Base-by-base conservation (phyloP, 2,113 vertebrate species). In the Micronisus gabar region DNA sequence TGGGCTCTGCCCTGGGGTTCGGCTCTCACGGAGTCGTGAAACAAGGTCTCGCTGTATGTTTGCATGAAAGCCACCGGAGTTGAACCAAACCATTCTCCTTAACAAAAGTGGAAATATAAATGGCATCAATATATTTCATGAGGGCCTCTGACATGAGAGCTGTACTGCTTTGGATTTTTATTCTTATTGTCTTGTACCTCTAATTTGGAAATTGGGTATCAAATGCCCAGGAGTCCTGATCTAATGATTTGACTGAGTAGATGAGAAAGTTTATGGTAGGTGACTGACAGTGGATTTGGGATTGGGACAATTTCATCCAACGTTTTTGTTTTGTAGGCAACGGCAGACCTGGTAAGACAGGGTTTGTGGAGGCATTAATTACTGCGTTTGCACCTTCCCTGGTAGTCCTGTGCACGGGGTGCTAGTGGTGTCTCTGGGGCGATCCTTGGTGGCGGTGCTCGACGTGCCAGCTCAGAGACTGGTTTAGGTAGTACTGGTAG, bases 11-110 rank as follows among this genome's bases (percentile, higher is more conserved):
- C 8, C 0, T 0, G 10, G 40, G 34, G 41, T 25, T 65, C 9
- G 3, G 53, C 38, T 68, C 40, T 19, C 13, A 3, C 1, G 21
- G 20, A 22, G 30, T 5, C 7, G 13, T 10, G 32, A 23, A 30
- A 41, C 1, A 2, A 41, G 23, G 15, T 36, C 20, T 55, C 1
- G 0, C 11, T 21, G 9, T 26, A 7, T 0, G 0, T 55, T 73
- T 2, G 1, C 1, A 0, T 12, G 45, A 63, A 55, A 52, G 29
- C 43, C 58, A 23, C 61, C 34, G 36, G 21, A 12, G 34, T 5
- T 8, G 13, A 59, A 20, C 38, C 29, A 45, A 75, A 45, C 9
- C 1, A 0, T 43, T 74, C 23, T 22, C 3, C 7, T 14, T 32
- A 19, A 45, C 11, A 56, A 15, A 74, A 16, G 5, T 25, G 23